phyloP scores from a whole-genome alignment of 2,113 vertebrate genomes.

The Arizona elegans region DNA sequence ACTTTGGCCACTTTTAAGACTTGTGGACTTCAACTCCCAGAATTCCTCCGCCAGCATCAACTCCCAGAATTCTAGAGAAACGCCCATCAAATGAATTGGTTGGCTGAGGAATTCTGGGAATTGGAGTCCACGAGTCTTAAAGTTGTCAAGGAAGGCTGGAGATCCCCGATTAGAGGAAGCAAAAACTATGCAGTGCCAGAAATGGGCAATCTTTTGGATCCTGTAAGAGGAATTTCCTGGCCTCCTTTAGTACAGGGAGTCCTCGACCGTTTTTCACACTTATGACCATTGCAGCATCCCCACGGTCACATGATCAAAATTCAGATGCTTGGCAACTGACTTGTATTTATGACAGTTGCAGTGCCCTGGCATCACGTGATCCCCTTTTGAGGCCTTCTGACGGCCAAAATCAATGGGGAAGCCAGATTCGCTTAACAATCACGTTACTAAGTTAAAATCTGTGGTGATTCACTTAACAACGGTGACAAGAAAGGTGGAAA shows the following conservation, averaged over 20 bases:
- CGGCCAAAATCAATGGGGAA: neutral
- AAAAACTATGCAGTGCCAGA: neutral
- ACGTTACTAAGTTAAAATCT: neutral
- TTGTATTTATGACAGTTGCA: neutral
- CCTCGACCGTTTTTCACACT: neutral
- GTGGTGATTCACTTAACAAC: neutral
- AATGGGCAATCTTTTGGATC: neutral
- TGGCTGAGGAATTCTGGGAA: neutral
- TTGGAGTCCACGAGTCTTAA: neutral
- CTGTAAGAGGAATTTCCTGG: neutral
- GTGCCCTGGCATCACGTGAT: too few species aligned
- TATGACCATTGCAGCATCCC: neutral
- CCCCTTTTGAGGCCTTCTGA: neutral
- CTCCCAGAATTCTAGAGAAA: neutral
- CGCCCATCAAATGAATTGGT: neutral
- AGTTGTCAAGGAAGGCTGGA: too few species aligned
- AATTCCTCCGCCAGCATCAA: neutral
- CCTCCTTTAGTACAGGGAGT: neutral
- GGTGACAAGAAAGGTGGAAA: neutral
- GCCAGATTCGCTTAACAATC: neutral
- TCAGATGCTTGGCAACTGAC: neutral
- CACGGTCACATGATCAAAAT: neutral
- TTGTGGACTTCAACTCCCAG: neutral
- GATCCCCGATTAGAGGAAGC: neutral
- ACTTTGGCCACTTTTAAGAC: neutral